phyloP scores from a whole-genome alignment of 2,113 vertebrate genomes.

The Vimba vimba region DNA sequence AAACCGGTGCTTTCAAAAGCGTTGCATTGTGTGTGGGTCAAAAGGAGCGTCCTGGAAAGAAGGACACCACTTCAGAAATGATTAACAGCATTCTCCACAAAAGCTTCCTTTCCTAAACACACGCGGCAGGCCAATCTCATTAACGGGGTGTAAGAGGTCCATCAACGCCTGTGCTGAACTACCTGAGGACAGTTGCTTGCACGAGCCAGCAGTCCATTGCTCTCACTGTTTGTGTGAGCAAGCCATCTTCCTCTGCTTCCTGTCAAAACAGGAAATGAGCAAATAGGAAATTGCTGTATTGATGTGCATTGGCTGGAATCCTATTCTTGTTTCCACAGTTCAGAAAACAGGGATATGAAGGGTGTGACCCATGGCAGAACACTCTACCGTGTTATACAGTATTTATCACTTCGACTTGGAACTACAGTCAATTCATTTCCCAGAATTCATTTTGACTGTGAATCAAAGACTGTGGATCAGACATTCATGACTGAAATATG shows the following conservation, averaged over 20 bases:
- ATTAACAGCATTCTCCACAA: conserved; percentile 71
- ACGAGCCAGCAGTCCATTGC: conserved; percentile 14
- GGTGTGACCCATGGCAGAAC: conserved; percentile 35
- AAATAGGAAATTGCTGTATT: conserved; percentile 55
- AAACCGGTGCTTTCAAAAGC: conserved; percentile 62
- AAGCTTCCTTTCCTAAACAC: conserved; percentile 76
- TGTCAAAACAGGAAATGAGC: conserved; percentile 61
- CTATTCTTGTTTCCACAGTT: conserved; percentile 41
- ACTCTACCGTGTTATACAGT: conserved; percentile 33
- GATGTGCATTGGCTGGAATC: conserved; percentile 44
- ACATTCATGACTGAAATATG: conserved; percentile 2
- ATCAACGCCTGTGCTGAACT: neutral
- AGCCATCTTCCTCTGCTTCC: conserved; percentile 52
- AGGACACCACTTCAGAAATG: conserved; percentile 67
- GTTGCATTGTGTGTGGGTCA: conserved; percentile 70
- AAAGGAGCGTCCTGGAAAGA: conserved; percentile 66
- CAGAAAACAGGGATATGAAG: conserved; percentile 46
- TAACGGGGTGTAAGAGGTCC: conserved; percentile 39
- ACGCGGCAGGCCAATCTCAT: conserved; percentile 58
- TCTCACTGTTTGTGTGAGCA: conserved; percentile 12
- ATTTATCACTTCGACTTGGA: conserved; percentile 46
- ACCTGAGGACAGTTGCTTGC: conserved; percentile 41
- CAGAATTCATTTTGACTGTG: neutral
- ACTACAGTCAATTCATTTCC: conserved; percentile 3
- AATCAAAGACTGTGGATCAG: neutral